These are phyloP conservation scores for Aporrectodea caliginosa DNA, from an alignment of 1,140 invertebrate species.

Conservation along the genomic window DNA sequence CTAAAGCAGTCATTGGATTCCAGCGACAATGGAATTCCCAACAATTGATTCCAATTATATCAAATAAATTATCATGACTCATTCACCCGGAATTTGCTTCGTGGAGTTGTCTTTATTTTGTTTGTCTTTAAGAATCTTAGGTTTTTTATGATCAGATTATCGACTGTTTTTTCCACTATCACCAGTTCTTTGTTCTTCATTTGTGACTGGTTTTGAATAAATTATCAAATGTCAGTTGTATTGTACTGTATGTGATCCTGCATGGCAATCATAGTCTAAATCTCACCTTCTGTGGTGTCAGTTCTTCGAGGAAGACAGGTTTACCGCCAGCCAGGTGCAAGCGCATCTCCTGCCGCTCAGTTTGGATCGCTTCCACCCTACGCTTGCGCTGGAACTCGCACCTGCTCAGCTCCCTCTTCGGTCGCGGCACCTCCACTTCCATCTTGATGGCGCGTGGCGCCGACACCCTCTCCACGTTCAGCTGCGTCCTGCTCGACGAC, in stretches of 20 bases:
- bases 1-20: too few species aligned
- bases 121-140: too few species aligned
- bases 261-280: too few species aligned
- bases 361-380: constrained; percentile 20
- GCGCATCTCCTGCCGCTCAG: constrained; percentile 21
- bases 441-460: constrained; percentile 21
- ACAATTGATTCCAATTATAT: too few species aligned
- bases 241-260: too few species aligned
- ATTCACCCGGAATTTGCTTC: too few species aligned
- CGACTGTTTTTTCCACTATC: too few species aligned
- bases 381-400: constrained; percentile 9
- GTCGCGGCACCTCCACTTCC: constrained; percentile 23
- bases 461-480: constrained; percentile 10
- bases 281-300: constrained; percentile 67
- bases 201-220: background rate
- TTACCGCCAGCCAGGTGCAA: constrained; percentile 58
- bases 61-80: too few species aligned
- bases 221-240: too few species aligned
- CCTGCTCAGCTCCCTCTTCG: background rate
- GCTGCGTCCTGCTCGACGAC: background rate
- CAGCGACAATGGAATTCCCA: too few species aligned
- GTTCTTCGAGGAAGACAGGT: constrained; percentile 69
- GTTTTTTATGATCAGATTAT: too few species aligned
- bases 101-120: too few species aligned
- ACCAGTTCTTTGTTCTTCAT: background rate